Evolutionary conservation across 2,797 vertebrate genomes (phyloP).

Genomic region (Sparidentex hasta): DNA sequence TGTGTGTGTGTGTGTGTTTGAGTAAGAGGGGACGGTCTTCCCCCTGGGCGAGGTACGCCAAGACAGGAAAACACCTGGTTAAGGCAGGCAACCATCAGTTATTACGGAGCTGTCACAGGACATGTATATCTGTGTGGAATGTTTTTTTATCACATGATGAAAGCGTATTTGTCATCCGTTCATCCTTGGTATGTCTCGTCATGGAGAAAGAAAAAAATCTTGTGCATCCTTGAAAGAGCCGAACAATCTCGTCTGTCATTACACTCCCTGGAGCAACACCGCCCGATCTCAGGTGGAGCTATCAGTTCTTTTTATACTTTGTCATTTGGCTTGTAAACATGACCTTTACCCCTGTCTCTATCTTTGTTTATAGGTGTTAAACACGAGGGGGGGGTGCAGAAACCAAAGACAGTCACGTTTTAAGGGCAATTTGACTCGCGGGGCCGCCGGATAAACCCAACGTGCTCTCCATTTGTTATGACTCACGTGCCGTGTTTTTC

Average conservation of each 20-base stretch:
- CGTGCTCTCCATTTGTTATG: not conserved
- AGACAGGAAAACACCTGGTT: slow-evolving; percentile 79
- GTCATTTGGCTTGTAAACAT: slow-evolving; percentile 64
- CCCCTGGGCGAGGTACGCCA: slow-evolving; percentile 68
- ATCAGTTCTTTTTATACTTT: slow-evolving; percentile 43
- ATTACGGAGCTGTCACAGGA: slow-evolving; percentile 52
- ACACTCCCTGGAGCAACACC: slow-evolving; percentile 45
- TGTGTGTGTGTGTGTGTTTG: slow-evolving; percentile 49
- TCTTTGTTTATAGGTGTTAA: slow-evolving; percentile 49
- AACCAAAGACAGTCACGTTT: slow-evolving; percentile 20
- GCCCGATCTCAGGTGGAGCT: slow-evolving; percentile 39
- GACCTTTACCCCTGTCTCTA: slow-evolving; percentile 42
- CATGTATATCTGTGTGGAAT: slow-evolving; percentile 54
- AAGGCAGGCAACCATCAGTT: slow-evolving; percentile 66
- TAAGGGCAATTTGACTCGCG: not conserved
- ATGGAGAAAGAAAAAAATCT: slow-evolving; percentile 8
- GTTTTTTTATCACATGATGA: slow-evolving; percentile 58
- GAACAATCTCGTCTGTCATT: slow-evolving; percentile 62
- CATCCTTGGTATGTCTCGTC: slow-evolving; percentile 10
- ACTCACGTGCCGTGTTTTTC: not conserved
- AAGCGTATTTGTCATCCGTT: slow-evolving; percentile 53
- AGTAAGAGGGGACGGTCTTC: slow-evolving; percentile 54
- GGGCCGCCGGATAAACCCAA: not conserved
- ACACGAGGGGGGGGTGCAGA: slow-evolving; percentile 29
- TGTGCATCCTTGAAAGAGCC: slow-evolving; percentile 29